A percentile compares a stretch with the other conserved stretches of the same genome.
phyloP scores from a whole-genome alignment of 2,888 invertebrate species.

The Spilosoma lubricipeda region DNA sequence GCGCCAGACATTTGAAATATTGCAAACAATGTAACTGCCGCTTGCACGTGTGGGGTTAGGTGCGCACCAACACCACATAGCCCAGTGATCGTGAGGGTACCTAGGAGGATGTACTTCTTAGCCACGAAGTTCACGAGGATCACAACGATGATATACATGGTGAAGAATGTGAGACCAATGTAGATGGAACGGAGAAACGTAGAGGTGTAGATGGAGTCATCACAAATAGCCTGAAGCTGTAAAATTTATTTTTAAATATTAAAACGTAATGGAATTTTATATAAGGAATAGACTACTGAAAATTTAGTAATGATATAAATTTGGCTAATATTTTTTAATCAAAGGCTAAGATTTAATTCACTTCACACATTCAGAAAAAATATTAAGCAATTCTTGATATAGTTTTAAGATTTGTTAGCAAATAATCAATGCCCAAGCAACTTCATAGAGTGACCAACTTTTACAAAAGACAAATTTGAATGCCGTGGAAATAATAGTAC shows the following conservation, averaged over 20 bases:
- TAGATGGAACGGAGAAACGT: conserved; percentile 89
- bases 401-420: too few relatives aligned
- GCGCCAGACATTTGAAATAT: conserved; percentile 85
- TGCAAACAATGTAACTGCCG: conserved; percentile 87
- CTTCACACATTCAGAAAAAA: too few relatives aligned
- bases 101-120: conserved; percentile 85
- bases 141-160: conserved; percentile 88
- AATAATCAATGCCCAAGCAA: too few relatives aligned
- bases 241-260: too few relatives aligned
- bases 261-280: too few relatives aligned
- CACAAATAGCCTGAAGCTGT: conserved; percentile 74
- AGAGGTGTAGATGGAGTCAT: conserved; percentile 83
- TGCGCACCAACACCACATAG: conserved; percentile 86
- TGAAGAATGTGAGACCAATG: conserved; percentile 88
- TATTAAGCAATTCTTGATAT: too few relatives aligned
- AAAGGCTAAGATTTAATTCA: too few relatives aligned
- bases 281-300: too few relatives aligned
- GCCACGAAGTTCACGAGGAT: conserved; percentile 83
- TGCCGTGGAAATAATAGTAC: neutral
- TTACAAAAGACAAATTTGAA: neutral
- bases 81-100: conserved; percentile 81
- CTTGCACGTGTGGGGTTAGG: conserved; percentile 76
- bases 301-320: too few relatives aligned
- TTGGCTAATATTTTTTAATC: too few relatives aligned
- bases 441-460: too few relatives aligned